Base-by-base conservation (phyloP, 2,113 vertebrate species). In the Seriola quinqueradiata region DNA sequence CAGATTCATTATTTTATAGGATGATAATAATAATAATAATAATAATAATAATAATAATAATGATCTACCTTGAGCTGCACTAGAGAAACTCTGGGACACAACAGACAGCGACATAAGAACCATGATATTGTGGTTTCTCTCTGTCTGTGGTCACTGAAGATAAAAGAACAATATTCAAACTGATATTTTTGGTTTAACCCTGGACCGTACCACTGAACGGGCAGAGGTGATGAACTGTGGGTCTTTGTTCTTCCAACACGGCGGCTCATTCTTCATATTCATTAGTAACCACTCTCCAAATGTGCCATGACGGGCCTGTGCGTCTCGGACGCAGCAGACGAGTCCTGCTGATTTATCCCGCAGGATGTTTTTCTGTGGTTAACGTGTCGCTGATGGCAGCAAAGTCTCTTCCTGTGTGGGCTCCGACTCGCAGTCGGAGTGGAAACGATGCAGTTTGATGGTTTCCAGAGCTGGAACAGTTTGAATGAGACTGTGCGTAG, bases 241-340 rank as follows among this genome's bases (percentile, higher is more conserved):
- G 17, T 72, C 6, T 48, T 11, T n/a, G 9, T 42, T 63, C 61
- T 70, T 85, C 83, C 88, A 86, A 81, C 86, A 69, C 75, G 89
- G 86, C 64, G 25, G 77, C 63, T 65, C 1, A 0, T 59, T 54
- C 74, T 75, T 76, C 66, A 61, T 63, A 23, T 79, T 68, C 70
- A 63, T 66, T 21, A 4, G 19, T 57, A 32, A 68, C 74, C 44
- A 25, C 57, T 83, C 32, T 77, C 60, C 36, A 54, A 28, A 79
- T 32, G 88, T 87, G 73, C 70, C 85, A 69, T 75, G 66, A 59
- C n/a, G 2, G 58, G 61, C 32, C 23, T 61, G 65, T 81, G 75
- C 59, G 74, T 52, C 17, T 63, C 17, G 10, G 79, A 40, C 4
- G 25, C 63, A 19, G 16, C 65, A 8, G n/a, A 40, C 4, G 38